Evolutionary conservation across 2,888 invertebrate genomes (phyloP).

Genomic region (Polydrusus pterygomalis): DNA sequence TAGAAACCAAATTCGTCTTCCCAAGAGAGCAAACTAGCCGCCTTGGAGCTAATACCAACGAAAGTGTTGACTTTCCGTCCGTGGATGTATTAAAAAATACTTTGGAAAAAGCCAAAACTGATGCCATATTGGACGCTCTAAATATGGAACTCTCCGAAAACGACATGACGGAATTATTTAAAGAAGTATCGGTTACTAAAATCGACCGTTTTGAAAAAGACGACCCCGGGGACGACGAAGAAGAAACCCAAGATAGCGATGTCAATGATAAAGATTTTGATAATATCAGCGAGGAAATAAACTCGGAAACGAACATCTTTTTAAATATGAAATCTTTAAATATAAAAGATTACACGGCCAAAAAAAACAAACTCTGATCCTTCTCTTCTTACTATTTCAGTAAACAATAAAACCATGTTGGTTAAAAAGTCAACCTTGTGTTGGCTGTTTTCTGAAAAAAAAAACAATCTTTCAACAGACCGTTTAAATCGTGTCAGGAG

Average conservation of each 20-base stretch:
- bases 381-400: not conserved
- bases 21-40: not conserved
- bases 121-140: not conserved
- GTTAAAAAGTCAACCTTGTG: not conserved
- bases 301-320: not conserved
- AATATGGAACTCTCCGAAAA: not conserved
- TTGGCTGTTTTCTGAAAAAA: not conserved
- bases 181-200: not conserved
- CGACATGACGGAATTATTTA: not conserved
- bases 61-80: not conserved
- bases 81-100: not conserved
- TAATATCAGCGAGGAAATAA: not conserved
- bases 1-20: not conserved
- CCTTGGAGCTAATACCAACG: not conserved
- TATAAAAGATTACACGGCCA: not conserved
- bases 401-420: not conserved
- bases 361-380: not conserved
- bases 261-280: not conserved
- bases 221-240: not conserved
- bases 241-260: not conserved
- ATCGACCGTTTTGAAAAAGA: not conserved
- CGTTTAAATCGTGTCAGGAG: not conserved
- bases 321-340: not conserved
- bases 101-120: conserved; percentile 1
- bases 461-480: conserved; percentile 1